Evolutionary conservation across 2,797 vertebrate genomes (phyloP).

Genomic region (Malacoraja senta): DNA sequence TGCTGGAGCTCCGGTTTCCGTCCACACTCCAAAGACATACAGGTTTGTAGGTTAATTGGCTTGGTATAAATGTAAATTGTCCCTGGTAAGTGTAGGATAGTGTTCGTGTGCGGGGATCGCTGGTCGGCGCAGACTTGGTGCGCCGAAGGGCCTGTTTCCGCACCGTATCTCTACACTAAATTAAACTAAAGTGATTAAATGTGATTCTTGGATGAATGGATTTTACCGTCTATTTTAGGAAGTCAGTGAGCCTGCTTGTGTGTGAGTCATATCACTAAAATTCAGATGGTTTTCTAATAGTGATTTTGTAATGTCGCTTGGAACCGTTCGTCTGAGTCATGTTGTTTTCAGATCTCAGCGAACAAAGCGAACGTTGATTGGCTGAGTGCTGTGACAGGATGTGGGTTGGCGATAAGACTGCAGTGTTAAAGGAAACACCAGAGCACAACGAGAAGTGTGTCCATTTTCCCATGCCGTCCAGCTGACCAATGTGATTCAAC

Average conservation of each 20-base stretch:
- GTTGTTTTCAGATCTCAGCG: neutral
- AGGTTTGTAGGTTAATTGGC: no score
- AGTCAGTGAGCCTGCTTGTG: neutral
- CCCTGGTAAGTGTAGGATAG: no score
- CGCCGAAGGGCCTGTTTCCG: no score
- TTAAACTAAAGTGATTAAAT: neutral
- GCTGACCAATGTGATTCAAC: no score
- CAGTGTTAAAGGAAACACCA: neutral
- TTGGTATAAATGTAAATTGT: no score
- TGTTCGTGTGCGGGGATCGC: no score
- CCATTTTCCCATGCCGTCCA: neutral
- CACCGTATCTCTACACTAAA: no score
- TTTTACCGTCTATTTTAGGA: no score
- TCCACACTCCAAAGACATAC: no score
- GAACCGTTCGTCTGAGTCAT: neutral
- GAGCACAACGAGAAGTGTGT: neutral
- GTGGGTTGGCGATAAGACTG: conserved; percentile 15
- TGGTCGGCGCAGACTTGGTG: no score
- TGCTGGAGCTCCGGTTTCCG: no score
- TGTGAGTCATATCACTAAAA: neutral
- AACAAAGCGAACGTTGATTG: neutral
- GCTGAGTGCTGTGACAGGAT: neutral
- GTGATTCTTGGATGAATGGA: neutral
- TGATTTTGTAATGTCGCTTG: neutral
- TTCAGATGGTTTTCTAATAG: neutral